Conservation (phyloP, 2,797 vertebrate genomes). For the Trematomus bernacchii region DNA sequence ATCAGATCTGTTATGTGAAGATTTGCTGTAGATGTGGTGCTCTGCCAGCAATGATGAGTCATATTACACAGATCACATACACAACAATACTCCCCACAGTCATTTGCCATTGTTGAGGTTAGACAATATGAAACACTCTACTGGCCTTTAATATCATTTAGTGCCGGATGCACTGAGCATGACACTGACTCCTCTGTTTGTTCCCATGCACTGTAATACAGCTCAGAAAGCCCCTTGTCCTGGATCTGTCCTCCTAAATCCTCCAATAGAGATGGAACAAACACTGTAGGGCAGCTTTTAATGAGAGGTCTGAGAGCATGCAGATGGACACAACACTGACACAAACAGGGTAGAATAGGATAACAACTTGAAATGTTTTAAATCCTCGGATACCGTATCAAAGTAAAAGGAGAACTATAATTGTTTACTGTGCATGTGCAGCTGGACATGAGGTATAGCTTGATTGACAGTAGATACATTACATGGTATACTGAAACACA, state of each 20-base stretch:
- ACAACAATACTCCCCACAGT: constrained; percentile 11
- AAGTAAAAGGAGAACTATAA: neutral
- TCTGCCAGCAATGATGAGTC: constrained; percentile 52
- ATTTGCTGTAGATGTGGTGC: neutral
- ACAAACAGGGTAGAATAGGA: neutral
- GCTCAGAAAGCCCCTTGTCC: constrained; percentile 16
- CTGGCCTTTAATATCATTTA: constrained; percentile 41
- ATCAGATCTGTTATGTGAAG: neutral
- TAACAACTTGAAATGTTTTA: neutral
- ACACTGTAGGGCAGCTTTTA: neutral
- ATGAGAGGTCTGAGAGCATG: neutral
- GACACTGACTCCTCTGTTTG: constrained; percentile 22
- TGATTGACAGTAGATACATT: no score
- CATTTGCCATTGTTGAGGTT: constrained; percentile 13
- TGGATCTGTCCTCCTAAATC: neutral
- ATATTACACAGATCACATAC: constrained; percentile 40
- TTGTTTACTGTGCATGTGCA: neutral
- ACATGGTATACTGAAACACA: constrained; percentile 8
- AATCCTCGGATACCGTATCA: constrained; percentile 16
- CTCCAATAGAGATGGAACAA: neutral
- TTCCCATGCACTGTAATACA: constrained; percentile 43
- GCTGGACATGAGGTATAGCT: neutral
- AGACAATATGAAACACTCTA: constrained; percentile 24
- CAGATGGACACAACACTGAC: neutral
- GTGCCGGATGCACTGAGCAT: constrained; percentile 32